Evolutionary conservation across 2,797 vertebrate species (phyloP), one percentile per base, ranked within the genome.

Genomic region (Acropternis orthonyx): DNA sequence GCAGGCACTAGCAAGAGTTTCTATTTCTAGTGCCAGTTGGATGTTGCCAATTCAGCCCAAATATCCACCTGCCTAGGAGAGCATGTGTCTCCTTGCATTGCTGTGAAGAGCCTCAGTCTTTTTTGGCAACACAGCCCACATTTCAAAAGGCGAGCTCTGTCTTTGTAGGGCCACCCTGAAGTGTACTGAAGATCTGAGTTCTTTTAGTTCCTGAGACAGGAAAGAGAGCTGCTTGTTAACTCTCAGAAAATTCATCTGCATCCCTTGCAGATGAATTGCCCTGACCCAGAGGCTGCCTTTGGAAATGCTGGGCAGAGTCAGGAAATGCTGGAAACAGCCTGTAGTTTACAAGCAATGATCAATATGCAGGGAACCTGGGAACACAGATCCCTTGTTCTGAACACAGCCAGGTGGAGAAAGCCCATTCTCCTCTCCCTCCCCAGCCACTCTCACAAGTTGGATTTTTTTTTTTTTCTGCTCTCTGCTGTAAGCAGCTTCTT

Each of bases 31-130:
- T 59, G 56, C 36, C 1, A 0, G 14, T 2, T 0, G 1, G 26
- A 80, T 58, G 48, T 32, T 61, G 44, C 41, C 32, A 12, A 12
- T 55, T 65, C 51, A 89, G 32, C 52, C 79, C 62, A 63, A 91
- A 77, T 63, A 87, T 28, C 43, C 63, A 69, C 39, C 71, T 73
- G 67, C 63, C 48, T 73, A 17, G 26, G 59, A 73, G 4, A 69
- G 6, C 3, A 0, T 0, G 0, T 14, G 18, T 71, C 10, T 77
- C 21, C 17, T 79, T 65, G 30, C 30, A 27, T 9, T 34, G 46
- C 49, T 41, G 24, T 49, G 39, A 78, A 17, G 12, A 89, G 3
- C 28, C 15, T 77, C 52, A 37, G 19, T 7, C 22, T 12, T 24
- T 69, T 76, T 32, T 85, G 78, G 34, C 52, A 71, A 36, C 7